Evolutionary conservation across 1,140 invertebrate species (phyloP), one percentile per base, ranked within the genome.

Genomic region (Scaptomyza graminum): DNA sequence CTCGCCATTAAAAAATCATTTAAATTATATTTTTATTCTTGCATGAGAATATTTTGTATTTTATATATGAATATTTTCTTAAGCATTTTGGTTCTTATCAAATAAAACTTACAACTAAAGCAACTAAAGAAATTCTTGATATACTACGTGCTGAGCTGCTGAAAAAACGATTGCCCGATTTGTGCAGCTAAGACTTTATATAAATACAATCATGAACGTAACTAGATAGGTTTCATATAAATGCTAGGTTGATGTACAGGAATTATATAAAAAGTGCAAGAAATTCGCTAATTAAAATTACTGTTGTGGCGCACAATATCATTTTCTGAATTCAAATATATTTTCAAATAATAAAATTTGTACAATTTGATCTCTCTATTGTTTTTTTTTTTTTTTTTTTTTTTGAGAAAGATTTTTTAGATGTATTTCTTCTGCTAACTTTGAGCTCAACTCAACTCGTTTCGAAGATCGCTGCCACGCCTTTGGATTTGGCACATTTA

Each of bases 31-130:
- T 57, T 77, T 64, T 44, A 22, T 74, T 65, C 51, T 69, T 77
- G 62, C 43, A 55, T 76, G 75, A 87, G 74, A 81, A 85, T 85
- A 85, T 85, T 87, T 85, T 82, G 87, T 87, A 78, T 85, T 85
- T 87, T 61, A 69, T 78, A 81, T 87, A 72, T 76, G 80, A 61
- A 72, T 85, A 81, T 87, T 78, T 81, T 69, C 66, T 68, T 51
- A 64, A 47, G 49, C 51, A 63, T 60, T 52, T 62, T 56, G 39
- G 74, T 76, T 74, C 81, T 83, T 83, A 80, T 18, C 0, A 31
- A 31, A 13, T 82, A 76, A 49, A 39, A 59, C 76, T 79, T 63
- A 64, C 31, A 61, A 70, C 75, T 79, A 87, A 55, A 63, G 74
- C 78, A 72, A 75, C 54, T 56, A 59, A 74, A 76, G 31, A 34